phyloP scores from a whole-genome alignment of 2,888 invertebrate genomes.

The Lasioglossum malachurum region DNA sequence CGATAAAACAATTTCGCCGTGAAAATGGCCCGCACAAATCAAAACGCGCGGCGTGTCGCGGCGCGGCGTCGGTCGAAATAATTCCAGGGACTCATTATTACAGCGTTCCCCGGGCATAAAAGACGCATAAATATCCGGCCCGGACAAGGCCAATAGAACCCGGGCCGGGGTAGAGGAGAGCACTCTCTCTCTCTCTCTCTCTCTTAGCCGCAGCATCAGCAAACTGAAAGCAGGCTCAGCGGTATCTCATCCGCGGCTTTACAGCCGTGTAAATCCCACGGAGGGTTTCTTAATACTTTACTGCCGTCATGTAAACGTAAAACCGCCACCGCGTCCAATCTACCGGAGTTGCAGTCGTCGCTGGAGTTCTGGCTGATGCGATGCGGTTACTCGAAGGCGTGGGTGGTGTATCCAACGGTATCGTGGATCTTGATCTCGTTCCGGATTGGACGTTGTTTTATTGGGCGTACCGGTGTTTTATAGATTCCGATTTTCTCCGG shows the following conservation, averaged over 20 bases:
- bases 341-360: slow-evolving; percentile 57
- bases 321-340: slow-evolving; percentile 59
- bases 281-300: slow-evolving; percentile 74
- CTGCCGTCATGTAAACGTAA: slow-evolving; percentile 68
- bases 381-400: slow-evolving; percentile 51
- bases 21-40: background rate
- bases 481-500: slow-evolving; percentile 74
- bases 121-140: slow-evolving; percentile 25
- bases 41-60: background rate
- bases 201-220: slow-evolving; percentile 40
- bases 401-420: slow-evolving; percentile 39
- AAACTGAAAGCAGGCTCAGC: slow-evolving; percentile 20
- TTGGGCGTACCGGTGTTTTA: slow-evolving; percentile 72
- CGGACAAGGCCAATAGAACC: slow-evolving; percentile 27
- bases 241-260: slow-evolving; percentile 73
- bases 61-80: background rate
- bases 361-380: slow-evolving; percentile 33
- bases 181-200: background rate
- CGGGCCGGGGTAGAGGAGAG: background rate
- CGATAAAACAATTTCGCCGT: slow-evolving; percentile 12
- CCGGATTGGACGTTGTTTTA: slow-evolving; percentile 71
- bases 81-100: slow-evolving; percentile 29
- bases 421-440: slow-evolving; percentile 60
- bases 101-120: slow-evolving; percentile 7
- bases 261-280: slow-evolving; percentile 74